These are phyloP conservation scores for Tanypteryx hageni DNA, from an alignment of 2,888 invertebrate species.

Conservation along the genomic window DNA sequence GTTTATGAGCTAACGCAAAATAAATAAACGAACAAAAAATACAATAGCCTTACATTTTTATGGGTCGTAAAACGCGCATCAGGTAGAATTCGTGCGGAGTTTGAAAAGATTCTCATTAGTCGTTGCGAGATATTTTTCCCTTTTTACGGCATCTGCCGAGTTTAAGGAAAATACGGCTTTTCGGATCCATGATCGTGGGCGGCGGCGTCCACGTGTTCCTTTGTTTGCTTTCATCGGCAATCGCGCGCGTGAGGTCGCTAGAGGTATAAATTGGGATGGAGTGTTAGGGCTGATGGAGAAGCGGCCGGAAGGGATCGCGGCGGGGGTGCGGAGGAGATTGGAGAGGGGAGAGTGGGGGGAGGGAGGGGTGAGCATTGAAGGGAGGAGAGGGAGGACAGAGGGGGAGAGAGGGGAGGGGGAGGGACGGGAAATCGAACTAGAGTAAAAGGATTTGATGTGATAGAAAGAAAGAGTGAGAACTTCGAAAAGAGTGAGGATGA, in stretches of 20 bases:
- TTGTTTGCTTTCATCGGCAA: neutral
- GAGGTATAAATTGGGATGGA: neutral
- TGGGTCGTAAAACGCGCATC: neutral
- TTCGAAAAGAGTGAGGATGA: neutral
- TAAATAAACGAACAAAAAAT: no score
- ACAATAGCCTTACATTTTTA: neutral
- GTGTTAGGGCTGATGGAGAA: neutral
- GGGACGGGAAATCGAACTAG: neutral
- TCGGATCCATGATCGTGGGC: neutral
- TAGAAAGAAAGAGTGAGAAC: neutral
- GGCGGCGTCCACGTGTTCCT: constrained; percentile 1
- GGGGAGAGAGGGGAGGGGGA: no score
- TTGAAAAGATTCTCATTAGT: neutral
- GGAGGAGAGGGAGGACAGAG: neutral
- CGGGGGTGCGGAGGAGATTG: neutral
- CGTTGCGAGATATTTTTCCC: neutral
- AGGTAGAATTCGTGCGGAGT: neutral
- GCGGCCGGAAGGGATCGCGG: neutral
- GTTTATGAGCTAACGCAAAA: no score
- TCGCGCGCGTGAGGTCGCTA: neutral
- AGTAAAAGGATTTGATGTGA: neutral
- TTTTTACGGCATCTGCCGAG: neutral
- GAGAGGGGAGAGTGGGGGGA: neutral
- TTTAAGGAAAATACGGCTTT: neutral
- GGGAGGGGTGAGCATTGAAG: neutral